Evolutionary conservation across 2,888 invertebrate genomes (phyloP), one percentile per base, ranked within the genome.

Genomic region (Brenthis daphne): DNA sequence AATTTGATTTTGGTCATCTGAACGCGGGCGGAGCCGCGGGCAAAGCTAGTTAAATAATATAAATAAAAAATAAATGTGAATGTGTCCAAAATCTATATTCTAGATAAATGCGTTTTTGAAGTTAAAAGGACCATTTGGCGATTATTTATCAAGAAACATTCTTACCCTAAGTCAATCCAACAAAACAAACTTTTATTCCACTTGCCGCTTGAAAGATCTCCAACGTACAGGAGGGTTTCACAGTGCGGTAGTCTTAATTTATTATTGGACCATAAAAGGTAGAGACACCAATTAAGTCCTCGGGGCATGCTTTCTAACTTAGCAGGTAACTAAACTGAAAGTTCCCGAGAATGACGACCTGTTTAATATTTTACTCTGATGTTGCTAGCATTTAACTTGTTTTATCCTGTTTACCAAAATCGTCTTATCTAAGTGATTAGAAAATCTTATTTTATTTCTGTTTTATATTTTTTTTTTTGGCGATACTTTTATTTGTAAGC

Each of bases 191-290:
- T 57, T 55, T n/a, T 57, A 37, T 55, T 67, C 47, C 63, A 64
- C 57, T 61, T 69, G 50, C 16, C 54, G 20, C 24, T 64, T 64
- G n/a, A 54, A 48, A 48, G 24, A 53, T 53, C 51, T 51, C 24
- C 33, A 43, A n/a, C n/a, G 24, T n/a, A 29, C 29, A 50, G 67
- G 57, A 61, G 61, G 57, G 58, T 24, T 67, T 64, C 58, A 64
- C 57, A 53, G 63, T 70, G 69, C 29, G 68, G 73, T 73, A 61
- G 64, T 70, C 69, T 72, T 74, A 73, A 75, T 76, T 76, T 74
- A 75, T 75, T 75, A 75, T 73, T 73, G 70, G 67, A 67, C 69
- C 71, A 72, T 70, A 72, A 75, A 73, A 71, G 75, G 68, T 65
- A 68, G 67, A 63, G 65, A 57, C 56, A 63, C 72, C 72, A 73